Percentiles rank a stretch among this genome's conserved stretches.
Conservation (phyloP, 2,888 invertebrate genomes). For the Synergus japonicus region DNA sequence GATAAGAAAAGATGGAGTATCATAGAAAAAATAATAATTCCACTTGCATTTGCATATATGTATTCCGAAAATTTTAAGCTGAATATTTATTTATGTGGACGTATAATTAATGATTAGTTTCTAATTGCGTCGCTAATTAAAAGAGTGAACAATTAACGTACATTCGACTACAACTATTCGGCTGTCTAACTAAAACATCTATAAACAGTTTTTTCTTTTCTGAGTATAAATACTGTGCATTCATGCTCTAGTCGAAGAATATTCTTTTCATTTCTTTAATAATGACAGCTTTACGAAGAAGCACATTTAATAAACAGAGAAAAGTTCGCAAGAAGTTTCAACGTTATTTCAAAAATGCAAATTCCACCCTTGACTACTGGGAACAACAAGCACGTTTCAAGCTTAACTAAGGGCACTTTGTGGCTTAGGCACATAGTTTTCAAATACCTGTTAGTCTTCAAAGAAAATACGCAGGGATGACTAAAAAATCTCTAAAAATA, state of each 20-base stretch:
- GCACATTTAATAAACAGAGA: background rate
- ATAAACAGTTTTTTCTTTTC: background rate
- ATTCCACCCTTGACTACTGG: conserved; percentile 13
- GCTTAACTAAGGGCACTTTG: conserved; percentile 17
- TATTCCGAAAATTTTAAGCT: too few species aligned
- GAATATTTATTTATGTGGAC: too few species aligned
- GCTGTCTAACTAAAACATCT: background rate
- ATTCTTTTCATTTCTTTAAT: background rate
- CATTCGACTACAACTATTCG: too few species aligned
- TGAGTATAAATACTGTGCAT: background rate
- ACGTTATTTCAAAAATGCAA: conserved; percentile 20
- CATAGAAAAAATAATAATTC: too few species aligned
- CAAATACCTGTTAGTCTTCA: background rate
- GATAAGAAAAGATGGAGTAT: too few species aligned
- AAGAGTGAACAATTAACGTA: background rate
- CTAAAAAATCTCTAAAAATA: background rate
- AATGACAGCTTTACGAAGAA: background rate
- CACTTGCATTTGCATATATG: too few species aligned
- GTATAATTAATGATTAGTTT: background rate
- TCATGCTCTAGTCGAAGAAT: conserved; percentile 1
- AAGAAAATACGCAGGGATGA: background rate
- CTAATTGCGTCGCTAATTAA: too few species aligned
- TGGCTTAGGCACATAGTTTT: background rate
- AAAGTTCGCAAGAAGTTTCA: background rate
- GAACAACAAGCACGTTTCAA: conserved; percentile 18